Evolutionary conservation across 2,797 vertebrate genomes (phyloP), one percentile per base, ranked within the genome.

Genomic region (Darevskia mixta): DNA sequence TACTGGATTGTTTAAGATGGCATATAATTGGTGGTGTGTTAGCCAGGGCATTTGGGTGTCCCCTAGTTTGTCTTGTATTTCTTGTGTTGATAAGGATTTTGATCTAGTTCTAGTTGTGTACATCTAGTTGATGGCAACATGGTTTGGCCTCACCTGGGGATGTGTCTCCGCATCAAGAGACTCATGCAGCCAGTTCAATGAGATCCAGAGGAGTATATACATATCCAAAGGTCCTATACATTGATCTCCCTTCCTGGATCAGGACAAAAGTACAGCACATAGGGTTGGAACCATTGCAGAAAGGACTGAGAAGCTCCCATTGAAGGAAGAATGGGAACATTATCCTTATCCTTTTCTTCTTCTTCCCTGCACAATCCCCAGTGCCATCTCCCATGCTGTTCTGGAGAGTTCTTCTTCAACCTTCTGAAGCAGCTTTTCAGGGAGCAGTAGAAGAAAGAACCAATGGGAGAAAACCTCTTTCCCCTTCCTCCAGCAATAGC

Each of bases 211-310:
- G 35, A 35, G 35, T 35, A 67, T 69, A 29, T n/a, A 25, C 45
- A 49, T 49, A 67, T 45, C 8, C 27, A 69, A 20, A 61, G 0
- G 0, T 41, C 0, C 1, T 77, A 17, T 35, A 66, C 4, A 23
- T 78, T 41, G 23, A 67, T 49, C 11, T 86, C 11, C 43, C 41
- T 86, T 79, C 15, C 23, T 76, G 25, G 8, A 64, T 43, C 15
- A 25, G 55, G 17, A 43, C 13, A 18, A 76, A 7, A 41, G 43
- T n/a, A 23, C 9, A 25, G 23, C 23, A 23, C 17, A n/a, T 69
- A 64, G 5, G 18, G 27, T 29, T 27, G 23, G 9, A 3, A 9
- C 66, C 27, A 27, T 29, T 69, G 27, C 3, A 69, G 66, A 69
- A 29, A 9, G 66, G 27, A 27, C 66, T 69, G 25, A 27, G 66